These are phyloP conservation scores for Periparus ater DNA, from an alignment of 2,797 vertebrate genomes.

Conservation along the genomic window DNA sequence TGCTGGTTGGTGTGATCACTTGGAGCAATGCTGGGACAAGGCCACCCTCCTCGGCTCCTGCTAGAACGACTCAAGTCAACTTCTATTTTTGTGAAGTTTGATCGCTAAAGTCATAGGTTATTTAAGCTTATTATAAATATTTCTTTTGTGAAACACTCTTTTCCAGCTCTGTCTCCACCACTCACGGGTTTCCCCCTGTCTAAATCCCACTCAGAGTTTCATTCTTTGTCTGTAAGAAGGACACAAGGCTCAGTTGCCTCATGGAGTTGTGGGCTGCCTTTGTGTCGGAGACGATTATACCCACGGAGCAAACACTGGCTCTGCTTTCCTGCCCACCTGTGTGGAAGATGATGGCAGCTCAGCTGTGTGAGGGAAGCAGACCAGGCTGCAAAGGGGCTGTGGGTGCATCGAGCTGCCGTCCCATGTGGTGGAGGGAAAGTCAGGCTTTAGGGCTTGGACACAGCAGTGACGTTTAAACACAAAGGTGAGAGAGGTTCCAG, in stretches of 20 bases:
- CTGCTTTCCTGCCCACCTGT: background rate
- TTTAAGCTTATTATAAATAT: background rate
- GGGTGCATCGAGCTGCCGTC: background rate
- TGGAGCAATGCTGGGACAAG: background rate
- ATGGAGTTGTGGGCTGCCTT: background rate
- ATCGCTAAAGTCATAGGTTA: background rate
- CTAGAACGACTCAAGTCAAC: background rate
- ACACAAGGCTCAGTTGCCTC: background rate
- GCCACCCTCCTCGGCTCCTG: background rate
- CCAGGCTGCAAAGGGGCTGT: background rate
- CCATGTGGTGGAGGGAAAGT: background rate
- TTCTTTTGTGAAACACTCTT: background rate
- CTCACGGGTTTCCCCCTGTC: fast-evolving
- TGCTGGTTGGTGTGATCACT: background rate
- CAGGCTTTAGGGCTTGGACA: background rate
- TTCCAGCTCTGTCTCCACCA: background rate
- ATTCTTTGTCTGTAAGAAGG: background rate
- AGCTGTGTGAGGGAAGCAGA: background rate
- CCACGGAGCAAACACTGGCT: fast-evolving
- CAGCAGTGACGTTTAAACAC: background rate
- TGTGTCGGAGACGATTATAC: background rate
- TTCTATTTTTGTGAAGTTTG: background rate
- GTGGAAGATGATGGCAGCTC: background rate
- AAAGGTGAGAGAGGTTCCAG: fast-evolving
- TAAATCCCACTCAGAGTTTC: background rate